phyloP scores from a whole-genome alignment of 1,140 invertebrate genomes.

The Heliconius eleuchia region DNA sequence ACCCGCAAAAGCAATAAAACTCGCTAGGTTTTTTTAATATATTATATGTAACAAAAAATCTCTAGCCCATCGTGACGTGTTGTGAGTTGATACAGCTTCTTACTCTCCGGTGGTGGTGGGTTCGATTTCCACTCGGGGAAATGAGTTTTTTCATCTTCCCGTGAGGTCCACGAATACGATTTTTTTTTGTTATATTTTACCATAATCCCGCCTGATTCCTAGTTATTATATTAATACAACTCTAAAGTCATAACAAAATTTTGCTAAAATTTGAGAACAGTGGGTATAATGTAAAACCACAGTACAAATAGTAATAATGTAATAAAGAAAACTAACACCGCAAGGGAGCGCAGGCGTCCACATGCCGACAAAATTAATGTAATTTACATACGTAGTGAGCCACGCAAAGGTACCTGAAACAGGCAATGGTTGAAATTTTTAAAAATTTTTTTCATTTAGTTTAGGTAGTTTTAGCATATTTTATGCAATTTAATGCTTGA shows the following conservation, averaged over 20 bases:
- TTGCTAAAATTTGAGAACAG: background rate
- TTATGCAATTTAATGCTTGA: background rate
- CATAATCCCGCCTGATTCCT: too few species aligned
- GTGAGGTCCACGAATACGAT: too few species aligned
- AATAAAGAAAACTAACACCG: constrained; percentile 6
- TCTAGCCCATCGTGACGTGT: background rate
- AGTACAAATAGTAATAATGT: background rate
- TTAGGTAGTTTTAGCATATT: background rate
- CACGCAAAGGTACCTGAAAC: background rate
- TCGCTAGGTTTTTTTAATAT: background rate
- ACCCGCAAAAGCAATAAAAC: constrained; percentile 5
- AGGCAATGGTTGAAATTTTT: background rate
- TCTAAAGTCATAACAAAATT: background rate
- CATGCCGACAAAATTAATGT: constrained; percentile 4
- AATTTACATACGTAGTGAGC: constrained; percentile 4
- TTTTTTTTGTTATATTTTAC: too few species aligned
- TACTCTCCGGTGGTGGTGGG: too few species aligned
- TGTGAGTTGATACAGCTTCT: too few species aligned
- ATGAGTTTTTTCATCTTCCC: too few species aligned
- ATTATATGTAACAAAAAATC: background rate
- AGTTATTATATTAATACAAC: too few species aligned
- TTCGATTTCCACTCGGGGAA: too few species aligned
- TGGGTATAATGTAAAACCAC: background rate
- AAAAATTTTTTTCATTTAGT: background rate
- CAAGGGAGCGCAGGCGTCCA: background rate